phyloP scores from a whole-genome alignment of 2,113 vertebrate species.

The Elaphurus davidianus region DNA sequence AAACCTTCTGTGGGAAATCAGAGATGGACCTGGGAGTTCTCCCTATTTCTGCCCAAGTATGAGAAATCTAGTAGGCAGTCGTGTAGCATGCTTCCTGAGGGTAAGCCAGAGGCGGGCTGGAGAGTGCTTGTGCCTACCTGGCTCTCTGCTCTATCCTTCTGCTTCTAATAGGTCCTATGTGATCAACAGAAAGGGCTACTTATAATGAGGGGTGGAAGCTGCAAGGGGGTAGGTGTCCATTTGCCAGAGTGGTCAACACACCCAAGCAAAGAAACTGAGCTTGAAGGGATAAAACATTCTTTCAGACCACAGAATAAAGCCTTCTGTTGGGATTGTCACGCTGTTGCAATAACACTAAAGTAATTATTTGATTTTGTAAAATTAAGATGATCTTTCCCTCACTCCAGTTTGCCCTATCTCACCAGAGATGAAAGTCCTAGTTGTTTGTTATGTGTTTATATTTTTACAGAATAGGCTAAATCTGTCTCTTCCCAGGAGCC shows the following conservation, averaged over 20 bases:
- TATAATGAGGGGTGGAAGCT: background rate
- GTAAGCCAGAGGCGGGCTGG: background rate
- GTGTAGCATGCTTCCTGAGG: accelerated
- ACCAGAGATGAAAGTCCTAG: background rate
- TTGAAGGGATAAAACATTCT: background rate
- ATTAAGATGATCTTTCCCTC: background rate
- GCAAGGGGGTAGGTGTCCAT: background rate
- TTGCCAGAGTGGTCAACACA: background rate
- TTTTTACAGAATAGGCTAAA: background rate
- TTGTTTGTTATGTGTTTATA: background rate
- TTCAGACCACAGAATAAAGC: background rate
- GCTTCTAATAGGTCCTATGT: background rate
- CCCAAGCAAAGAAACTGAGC: background rate
- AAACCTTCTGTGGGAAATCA: background rate
- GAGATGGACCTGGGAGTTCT: background rate
- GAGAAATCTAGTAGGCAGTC: background rate
- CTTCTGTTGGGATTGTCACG: background rate
- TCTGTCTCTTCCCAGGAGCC: background rate
- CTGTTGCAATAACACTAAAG: background rate
- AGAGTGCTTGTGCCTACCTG: background rate
- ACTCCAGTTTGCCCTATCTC: background rate
- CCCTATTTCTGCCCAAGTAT: background rate
- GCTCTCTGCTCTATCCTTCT: background rate
- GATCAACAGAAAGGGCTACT: too few species aligned
- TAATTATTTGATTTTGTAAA: background rate